Percentiles rank a stretch among this genome's conserved stretches.
phyloP scores from a whole-genome alignment of 1,140 invertebrate species.

The Episyrphus balteatus region DNA sequence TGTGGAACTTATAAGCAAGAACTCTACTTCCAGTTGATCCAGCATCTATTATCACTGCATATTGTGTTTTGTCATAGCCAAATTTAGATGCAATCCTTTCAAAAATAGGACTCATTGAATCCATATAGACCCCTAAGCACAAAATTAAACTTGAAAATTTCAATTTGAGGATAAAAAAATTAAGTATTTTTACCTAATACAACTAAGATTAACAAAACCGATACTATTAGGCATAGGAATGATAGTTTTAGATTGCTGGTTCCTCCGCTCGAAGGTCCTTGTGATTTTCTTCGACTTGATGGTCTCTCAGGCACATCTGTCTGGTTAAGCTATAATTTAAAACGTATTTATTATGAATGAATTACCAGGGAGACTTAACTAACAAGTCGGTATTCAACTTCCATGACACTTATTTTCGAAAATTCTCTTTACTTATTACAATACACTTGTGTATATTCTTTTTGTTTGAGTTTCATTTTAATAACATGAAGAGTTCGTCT shows the following conservation, averaged over 20 bases:
- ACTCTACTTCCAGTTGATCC: conserved; percentile 90
- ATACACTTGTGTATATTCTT: no score
- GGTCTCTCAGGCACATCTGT: no score
- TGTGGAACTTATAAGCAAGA: conserved; percentile 79
- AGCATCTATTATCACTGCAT: conserved; percentile 92
- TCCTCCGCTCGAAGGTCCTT: conserved; percentile 6
- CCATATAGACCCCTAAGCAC: conserved; percentile 18
- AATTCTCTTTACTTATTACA: no score
- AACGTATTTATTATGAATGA: no score
- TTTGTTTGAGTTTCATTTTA: no score
- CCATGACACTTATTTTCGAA: no score
- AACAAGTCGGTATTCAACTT: no score
- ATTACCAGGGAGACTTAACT: no score
- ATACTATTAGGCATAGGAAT: conserved; percentile 31
- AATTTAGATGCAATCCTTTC: conserved; percentile 54
- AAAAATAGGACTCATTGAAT: conserved; percentile 38
- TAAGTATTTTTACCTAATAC: conserved; percentile 26
- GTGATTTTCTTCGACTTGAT: no score
- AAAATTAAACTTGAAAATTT: not conserved
- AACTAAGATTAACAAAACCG: conserved; percentile 25
- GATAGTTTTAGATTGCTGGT: conserved; percentile 28
- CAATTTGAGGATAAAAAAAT: not conserved
- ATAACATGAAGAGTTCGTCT: no score
- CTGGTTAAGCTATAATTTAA: no score
- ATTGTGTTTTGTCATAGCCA: conserved; percentile 60